Percentiles rank a stretch among this genome's conserved stretches.
Conservation (phyloP, 92 coral and sea anemone species). For the Blastomussa wellsi region DNA sequence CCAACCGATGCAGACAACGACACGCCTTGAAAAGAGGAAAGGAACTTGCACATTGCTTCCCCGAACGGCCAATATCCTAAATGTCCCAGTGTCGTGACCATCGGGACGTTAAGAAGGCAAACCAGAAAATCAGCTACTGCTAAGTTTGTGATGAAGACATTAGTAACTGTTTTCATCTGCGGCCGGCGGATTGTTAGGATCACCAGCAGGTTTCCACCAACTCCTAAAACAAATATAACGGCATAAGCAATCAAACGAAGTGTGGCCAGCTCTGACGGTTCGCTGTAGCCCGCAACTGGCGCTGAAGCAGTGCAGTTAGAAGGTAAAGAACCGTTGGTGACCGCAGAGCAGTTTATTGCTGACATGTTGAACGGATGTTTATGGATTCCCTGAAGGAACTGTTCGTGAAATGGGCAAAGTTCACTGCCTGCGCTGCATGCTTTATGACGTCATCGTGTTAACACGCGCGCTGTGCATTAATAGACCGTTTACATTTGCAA, state of each 20-base stretch:
- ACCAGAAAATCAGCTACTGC: constrained; percentile 80
- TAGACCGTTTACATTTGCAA: too few relatives aligned
- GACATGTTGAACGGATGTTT: constrained; percentile 27
- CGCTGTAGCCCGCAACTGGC: background rate
- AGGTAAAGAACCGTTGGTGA: background rate
- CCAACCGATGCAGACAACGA: constrained; percentile 74
- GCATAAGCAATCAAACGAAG: constrained; percentile 57
- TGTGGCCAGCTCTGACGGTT: constrained; percentile 21
- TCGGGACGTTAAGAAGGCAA: constrained; percentile 70
- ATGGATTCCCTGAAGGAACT: background rate
- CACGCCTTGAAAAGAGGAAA: constrained; percentile 69
- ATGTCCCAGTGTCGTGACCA: constrained; percentile 69
- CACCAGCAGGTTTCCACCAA: constrained; percentile 64
- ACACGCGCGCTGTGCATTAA: background rate
- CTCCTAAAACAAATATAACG: constrained; percentile 58
- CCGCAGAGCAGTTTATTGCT: constrained; percentile 2
- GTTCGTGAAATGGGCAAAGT: background rate
- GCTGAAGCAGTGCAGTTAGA: constrained; percentile 1
- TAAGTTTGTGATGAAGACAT: constrained; percentile 71
- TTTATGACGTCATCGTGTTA: constrained; percentile 6
- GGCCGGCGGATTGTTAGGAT: constrained; percentile 69
- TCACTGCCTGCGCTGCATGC: background rate
- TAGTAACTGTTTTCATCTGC: constrained; percentile 73
- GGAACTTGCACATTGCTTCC: constrained; percentile 55
- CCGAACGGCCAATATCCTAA: constrained; percentile 79